These are phyloP conservation scores for Mythimna impura DNA, from an alignment of 2,888 invertebrate genomes.

Conservation along the genomic window DNA sequence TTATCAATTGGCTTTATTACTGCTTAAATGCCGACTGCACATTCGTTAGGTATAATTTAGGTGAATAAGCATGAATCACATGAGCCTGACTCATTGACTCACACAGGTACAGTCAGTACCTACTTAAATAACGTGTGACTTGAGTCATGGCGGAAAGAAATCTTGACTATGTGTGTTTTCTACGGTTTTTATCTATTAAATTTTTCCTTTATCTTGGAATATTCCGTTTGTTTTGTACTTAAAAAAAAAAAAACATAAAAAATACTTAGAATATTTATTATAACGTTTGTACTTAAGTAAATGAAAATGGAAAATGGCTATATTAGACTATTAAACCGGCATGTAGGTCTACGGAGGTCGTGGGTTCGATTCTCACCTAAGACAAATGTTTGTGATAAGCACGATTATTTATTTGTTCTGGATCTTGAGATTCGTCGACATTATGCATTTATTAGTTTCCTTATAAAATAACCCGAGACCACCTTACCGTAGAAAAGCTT, in stretches of 20 bases:
- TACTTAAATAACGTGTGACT: not conserved
- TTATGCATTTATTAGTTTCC: no score
- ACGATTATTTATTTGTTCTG: no score
- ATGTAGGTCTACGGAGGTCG: no score
- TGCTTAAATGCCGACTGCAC: not conserved
- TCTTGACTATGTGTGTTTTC: constrained; percentile 12
- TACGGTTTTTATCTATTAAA: not conserved
- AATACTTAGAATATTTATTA: not conserved
- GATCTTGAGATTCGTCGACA: no score
- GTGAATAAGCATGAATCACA: constrained; percentile 31
- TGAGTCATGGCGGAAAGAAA: constrained; percentile 38
- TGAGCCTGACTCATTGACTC: constrained; percentile 42
- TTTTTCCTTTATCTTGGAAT: constrained; percentile 3
- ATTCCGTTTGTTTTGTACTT: no score
- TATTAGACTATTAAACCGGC: no score
- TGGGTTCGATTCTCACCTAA: no score
- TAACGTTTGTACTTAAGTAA: not conserved
- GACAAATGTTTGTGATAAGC: no score
- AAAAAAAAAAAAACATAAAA: no score
- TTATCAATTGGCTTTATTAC: not conserved
- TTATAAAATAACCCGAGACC: no score
- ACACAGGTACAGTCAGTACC: not conserved
- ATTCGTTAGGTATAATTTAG: constrained; percentile 13
- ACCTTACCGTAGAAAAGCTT: no score
- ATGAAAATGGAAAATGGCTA: not conserved